A percentile compares a stretch with the other conserved stretches of the same genome.
phyloP scores from a whole-genome alignment of 2,888 invertebrate genomes.

The Drosophila kanekoi region DNA sequence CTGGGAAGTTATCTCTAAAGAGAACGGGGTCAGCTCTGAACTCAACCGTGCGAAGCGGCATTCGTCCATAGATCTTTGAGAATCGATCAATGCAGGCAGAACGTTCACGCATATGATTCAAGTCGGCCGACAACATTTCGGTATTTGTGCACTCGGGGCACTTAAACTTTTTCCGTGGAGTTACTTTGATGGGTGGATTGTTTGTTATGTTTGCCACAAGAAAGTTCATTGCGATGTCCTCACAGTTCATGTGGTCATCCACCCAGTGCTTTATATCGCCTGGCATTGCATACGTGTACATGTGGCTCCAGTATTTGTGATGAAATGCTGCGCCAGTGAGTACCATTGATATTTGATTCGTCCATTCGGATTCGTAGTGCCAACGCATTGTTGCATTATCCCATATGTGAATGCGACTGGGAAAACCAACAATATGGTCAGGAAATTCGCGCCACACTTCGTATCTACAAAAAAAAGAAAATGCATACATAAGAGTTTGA shows the following conservation, averaged over 20 bases:
- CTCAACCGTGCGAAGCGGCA: constrained; percentile 95
- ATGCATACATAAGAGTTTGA: background rate
- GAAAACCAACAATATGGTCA: constrained; percentile 97
- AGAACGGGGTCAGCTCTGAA: constrained; percentile 98
- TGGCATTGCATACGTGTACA: constrained; percentile 96
- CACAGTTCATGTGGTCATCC: constrained; percentile 98
- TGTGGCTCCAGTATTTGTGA: constrained; percentile 98
- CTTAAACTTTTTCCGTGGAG: constrained; percentile 98
- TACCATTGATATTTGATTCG: constrained; percentile 97
- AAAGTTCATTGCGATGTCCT: constrained; percentile 99
- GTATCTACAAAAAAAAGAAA: constrained; percentile 84
- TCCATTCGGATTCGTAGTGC: constrained; percentile 99
- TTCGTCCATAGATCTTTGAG: constrained; percentile 91
- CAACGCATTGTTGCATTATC: constrained; percentile 94
- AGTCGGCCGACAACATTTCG: constrained; percentile 96
- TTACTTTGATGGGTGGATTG: constrained; percentile 97
- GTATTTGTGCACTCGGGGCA: constrained; percentile 97
- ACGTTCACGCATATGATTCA: constrained; percentile 96
- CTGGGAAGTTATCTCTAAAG: constrained; percentile 93
- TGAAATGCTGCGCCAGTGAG: constrained; percentile 98
- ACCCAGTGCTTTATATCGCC: constrained; percentile 94
- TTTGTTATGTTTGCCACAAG: constrained; percentile 96
- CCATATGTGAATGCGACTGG: constrained; percentile 97
- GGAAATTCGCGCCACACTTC: constrained; percentile 99
- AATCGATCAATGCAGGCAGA: constrained; percentile 95